Conservation (phyloP, 2,888 invertebrate species). For the Monoplex corrugatus region DNA sequence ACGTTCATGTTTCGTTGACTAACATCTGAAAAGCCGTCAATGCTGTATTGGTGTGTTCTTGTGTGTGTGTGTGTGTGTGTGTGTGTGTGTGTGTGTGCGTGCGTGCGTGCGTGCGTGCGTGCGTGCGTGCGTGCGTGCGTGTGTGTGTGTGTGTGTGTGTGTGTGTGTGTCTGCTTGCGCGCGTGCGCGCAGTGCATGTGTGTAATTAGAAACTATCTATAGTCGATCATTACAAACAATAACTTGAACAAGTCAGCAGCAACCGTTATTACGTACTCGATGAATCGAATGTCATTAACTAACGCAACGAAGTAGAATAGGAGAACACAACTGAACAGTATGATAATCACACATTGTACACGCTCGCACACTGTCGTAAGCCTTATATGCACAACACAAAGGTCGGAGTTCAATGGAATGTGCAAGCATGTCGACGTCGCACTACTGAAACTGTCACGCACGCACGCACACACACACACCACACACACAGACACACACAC, state of each 20-base stretch:
- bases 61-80: background rate
- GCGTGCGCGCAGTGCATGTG: too few relatives aligned
- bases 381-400: background rate
- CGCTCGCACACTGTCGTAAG: background rate
- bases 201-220: too few relatives aligned
- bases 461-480: background rate
- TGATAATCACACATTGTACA: background rate
- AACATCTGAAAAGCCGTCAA: too few relatives aligned
- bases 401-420: background rate
- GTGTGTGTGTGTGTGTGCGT: background rate
- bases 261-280: too few relatives aligned
- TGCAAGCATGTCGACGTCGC: background rate
- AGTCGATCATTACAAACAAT: too few relatives aligned
- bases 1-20: too few relatives aligned
- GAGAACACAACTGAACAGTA: background rate
- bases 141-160: constrained; percentile 22
- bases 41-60: too few relatives aligned
- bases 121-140: background rate
- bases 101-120: background rate
- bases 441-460: background rate
- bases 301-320: too few relatives aligned
- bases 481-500: background rate
- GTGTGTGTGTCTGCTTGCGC: too few relatives aligned
- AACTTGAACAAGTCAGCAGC: too few relatives aligned
- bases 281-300: too few relatives aligned